Percentiles rank a stretch among this genome's conserved stretches.
phyloP scores from a whole-genome alignment of 2,888 invertebrate genomes.

The Cremastobaeus sp. region DNA sequence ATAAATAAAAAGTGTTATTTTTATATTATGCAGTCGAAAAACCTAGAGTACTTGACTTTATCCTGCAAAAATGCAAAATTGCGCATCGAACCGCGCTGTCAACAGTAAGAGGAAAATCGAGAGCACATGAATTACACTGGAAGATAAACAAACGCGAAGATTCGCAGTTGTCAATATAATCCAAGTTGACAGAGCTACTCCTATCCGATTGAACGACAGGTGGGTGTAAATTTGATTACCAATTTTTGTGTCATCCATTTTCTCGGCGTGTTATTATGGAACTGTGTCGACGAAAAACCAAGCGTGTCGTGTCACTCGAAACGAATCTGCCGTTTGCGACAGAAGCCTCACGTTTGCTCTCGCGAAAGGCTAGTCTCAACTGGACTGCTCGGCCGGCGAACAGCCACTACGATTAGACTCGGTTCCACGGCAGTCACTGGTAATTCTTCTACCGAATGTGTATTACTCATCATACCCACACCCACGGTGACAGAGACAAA shows the following conservation, averaged over 20 bases:
- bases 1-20: too few relatives aligned
- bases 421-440: slow-evolving; percentile 23
- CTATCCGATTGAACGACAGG: too few relatives aligned
- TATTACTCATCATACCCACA: slow-evolving; percentile 34
- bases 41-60: too few relatives aligned
- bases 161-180: background rate
- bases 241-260: slow-evolving; percentile 53
- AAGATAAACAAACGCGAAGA: too few relatives aligned
- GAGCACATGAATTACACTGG: too few relatives aligned
- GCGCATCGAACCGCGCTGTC: too few relatives aligned
- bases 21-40: too few relatives aligned
- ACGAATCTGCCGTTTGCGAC: background rate
- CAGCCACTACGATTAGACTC: slow-evolving; percentile 37
- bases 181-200: too few relatives aligned
- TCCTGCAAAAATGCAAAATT: too few relatives aligned
- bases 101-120: too few relatives aligned
- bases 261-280: slow-evolving; percentile 3
- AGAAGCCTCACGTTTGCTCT: background rate
- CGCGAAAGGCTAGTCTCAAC: slow-evolving; percentile 7
- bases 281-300: background rate
- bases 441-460: slow-evolving; percentile 36
- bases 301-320: background rate
- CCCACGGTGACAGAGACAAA: too few relatives aligned
- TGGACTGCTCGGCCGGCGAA: slow-evolving; percentile 56
- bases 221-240: slow-evolving; percentile 43